Evolutionary conservation across 2,113 vertebrate genomes (phyloP).

Genomic region (Podarcis cretensis): DNA sequence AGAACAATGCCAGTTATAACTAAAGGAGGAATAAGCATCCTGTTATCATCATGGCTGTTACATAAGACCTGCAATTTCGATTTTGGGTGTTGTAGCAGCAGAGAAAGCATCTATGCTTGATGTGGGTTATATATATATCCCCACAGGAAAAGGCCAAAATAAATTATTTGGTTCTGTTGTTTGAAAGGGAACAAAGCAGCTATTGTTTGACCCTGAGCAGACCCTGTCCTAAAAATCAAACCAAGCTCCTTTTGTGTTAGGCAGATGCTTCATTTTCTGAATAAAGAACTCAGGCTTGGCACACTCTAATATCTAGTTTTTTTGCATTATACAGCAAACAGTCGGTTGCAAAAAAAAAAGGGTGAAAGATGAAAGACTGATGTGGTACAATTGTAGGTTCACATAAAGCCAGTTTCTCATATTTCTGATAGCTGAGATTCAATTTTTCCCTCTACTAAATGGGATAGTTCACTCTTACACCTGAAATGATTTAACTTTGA

Average conservation of each 20-base stretch:
- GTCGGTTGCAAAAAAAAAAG: slow-evolving; percentile 12
- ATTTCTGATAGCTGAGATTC: background rate
- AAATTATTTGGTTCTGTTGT: slow-evolving; percentile 22
- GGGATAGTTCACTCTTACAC: background rate
- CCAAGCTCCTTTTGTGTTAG: background rate
- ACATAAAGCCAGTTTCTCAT: background rate
- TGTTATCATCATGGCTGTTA: background rate
- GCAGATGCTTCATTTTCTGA: background rate
- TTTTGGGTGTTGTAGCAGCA: slow-evolving; percentile 36
- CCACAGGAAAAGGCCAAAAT: slow-evolving; percentile 3
- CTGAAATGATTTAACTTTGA: background rate
- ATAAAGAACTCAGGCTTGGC: background rate
- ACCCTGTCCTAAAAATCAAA: background rate
- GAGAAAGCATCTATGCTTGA: background rate
- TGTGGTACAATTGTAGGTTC: no score
- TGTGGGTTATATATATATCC: background rate
- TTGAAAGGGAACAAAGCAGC: slow-evolving; percentile 5
- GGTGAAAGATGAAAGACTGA: background rate
- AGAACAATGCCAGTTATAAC: background rate
- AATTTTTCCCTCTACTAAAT: background rate
- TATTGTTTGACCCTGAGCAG: slow-evolving; percentile 22
- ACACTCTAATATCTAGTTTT: background rate
- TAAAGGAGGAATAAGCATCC: background rate
- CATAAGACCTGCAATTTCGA: background rate
- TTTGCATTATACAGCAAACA: background rate